Evolutionary conservation across 2,888 invertebrate genomes (phyloP).

Genomic region (Therioaphis trifolii): DNA sequence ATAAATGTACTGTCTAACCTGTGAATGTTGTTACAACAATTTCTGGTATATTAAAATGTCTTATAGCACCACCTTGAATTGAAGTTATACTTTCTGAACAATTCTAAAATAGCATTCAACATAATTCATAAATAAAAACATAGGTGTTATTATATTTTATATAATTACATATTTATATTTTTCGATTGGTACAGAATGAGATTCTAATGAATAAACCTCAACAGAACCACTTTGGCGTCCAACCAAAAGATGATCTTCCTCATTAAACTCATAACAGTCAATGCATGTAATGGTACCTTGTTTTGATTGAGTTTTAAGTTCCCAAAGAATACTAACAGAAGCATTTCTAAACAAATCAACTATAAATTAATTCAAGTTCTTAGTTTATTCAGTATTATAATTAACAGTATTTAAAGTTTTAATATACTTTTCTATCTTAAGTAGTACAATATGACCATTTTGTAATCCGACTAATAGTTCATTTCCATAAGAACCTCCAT

Average conservation of each 20-base stretch:
- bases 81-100: constrained; percentile 89
- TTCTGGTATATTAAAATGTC: constrained; percentile 80
- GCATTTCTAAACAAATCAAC: constrained; percentile 49
- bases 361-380: constrained; percentile 24
- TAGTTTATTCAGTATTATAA: neutral
- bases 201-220: constrained; percentile 74
- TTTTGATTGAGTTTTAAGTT: constrained; percentile 64
- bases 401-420: constrained; percentile 7
- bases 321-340: constrained; percentile 57
- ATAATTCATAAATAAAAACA: too few relatives aligned
- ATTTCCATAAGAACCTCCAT: constrained; percentile 73
- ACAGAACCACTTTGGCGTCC: constrained; percentile 85
- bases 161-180: constrained; percentile 67
- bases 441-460: constrained; percentile 76
- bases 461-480: constrained; percentile 77
- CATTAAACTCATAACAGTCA: constrained; percentile 63
- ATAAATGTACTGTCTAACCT: constrained; percentile 70
- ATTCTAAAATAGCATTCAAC: constrained; percentile 71
- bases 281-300: constrained; percentile 66
- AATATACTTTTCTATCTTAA: constrained; percentile 69
- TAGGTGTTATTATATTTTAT: neutral
- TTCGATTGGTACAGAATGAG: constrained; percentile 66
- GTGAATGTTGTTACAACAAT: constrained; percentile 89
- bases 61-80: constrained; percentile 85
- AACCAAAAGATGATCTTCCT: constrained; percentile 55